Conservation (phyloP, 2,797 vertebrate genomes). For the Cyprinodon diabolis region DNA sequence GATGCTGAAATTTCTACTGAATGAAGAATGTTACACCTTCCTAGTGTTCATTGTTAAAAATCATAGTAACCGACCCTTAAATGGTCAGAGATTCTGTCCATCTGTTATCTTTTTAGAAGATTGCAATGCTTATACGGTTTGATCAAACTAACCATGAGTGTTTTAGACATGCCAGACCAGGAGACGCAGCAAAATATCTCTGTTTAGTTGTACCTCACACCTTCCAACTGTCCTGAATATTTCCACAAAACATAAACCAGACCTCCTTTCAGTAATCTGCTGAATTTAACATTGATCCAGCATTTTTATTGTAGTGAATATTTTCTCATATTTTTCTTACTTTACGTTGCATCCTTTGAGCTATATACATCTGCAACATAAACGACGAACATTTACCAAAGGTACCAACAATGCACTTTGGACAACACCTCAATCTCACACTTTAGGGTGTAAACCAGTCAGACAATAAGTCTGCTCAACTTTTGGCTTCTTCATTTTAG, state of each 20-base stretch:
- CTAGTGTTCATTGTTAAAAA: not conserved
- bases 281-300: conserved; percentile 27
- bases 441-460: too few species aligned
- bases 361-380: not conserved
- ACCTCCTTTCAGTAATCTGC: conserved; percentile 44
- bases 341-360: not conserved
- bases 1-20: conserved; percentile 38
- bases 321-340: not conserved
- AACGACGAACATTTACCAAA: not conserved
- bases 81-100: conserved; percentile 38
- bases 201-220: conserved; percentile 57
- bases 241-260: conserved; percentile 57
- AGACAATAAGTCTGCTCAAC: too few species aligned
- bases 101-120: conserved; percentile 38
- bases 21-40: too few species aligned
- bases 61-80: conserved; percentile 41
- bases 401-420: too few species aligned
- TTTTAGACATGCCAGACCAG: conserved; percentile 27
- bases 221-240: conserved; percentile 30
- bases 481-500: too few species aligned
- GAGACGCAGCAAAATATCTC: conserved; percentile 55
- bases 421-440: too few species aligned
- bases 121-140: not conserved
- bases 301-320: conserved; percentile 24
- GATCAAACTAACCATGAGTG: conserved; percentile 31